Evolutionary conservation across 2,888 invertebrate species (phyloP), one percentile per base, ranked within the genome.

Genomic region (Alitta virens): DNA sequence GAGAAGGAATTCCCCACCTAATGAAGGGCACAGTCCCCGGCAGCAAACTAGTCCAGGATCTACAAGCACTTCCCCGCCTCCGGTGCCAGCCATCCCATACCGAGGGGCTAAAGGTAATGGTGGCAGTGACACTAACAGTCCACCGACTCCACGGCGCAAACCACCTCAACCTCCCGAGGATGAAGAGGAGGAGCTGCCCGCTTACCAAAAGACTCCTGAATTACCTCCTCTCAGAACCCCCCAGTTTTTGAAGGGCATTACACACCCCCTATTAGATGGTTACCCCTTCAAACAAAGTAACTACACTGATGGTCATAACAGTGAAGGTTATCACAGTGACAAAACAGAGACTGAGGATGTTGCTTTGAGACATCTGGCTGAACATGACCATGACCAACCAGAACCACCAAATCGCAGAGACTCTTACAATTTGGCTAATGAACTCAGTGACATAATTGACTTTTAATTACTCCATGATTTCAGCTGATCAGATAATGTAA

Each of bases 301-400:
- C 25, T 42, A 52, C 21, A 40, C 53, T 14, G 60, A 60, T 26
- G 25, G 58, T 18, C 57, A 50, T 14, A 62, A 50, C 46, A 67
- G 68, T 49, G 68, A 68, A 42, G 68, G 68, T n/a, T 68, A 65
- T 62, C 63, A 63, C 42, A 65, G 67, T 49, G 68, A 68, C 23
- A 64, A 56, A 21, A 42, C 59, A n/a, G 63, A 63, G 23, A 21
- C 42, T 14, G 65, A 67, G 46, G 62, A 66, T 27, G 49, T 58
- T 9, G 51, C 64, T 26, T 25, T 64, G 18, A 33, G 55, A 5
- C 49, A 59, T 21, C 46, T 21, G 9, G 21, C 46, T 5, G 46
- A 46, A 46, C 46, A 9, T 21, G 46, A 46, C 3, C 46, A 46
- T 7, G 46, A 46, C 7, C 33, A 33, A 33, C 46, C 46, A 9